Evolutionary conservation across 2,113 vertebrate genomes (phyloP).

Genomic region (Podiceps cristatus): DNA sequence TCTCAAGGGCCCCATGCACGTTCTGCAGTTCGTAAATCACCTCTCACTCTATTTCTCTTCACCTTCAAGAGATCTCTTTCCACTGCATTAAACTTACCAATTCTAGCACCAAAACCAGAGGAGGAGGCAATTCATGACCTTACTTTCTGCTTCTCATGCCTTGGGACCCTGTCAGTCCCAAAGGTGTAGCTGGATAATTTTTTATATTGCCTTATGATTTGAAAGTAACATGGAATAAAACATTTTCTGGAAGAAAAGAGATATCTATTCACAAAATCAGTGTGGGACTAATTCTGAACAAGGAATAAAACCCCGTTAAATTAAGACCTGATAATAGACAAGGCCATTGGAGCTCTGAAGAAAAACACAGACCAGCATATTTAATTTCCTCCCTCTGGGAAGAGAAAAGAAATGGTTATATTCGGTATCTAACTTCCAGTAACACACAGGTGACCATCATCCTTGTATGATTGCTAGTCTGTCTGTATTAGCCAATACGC

Average conservation of each 20-base stretch:
- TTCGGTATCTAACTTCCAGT: not conserved
- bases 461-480: not conserved
- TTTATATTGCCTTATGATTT: not conserved
- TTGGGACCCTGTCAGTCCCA: not conserved
- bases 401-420: not conserved
- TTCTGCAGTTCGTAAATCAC: not conserved
- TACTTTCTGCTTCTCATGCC: not conserved
- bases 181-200: not conserved
- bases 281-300: not conserved
- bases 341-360: not conserved
- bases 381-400: not conserved
- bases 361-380: not conserved
- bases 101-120: not conserved
- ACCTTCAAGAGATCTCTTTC: not conserved
- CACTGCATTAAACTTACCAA: not conserved
- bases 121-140: not conserved
- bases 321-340: not conserved
- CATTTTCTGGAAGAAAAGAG: not conserved
- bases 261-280: not conserved
- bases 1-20: not conserved
- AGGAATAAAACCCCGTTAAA: not conserved
- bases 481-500: conserved; percentile 37
- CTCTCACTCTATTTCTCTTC: not conserved
- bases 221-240: not conserved
- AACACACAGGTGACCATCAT: not conserved